Conservation (phyloP, 2,113 vertebrate species). For the Toxotes jaculatrix region DNA sequence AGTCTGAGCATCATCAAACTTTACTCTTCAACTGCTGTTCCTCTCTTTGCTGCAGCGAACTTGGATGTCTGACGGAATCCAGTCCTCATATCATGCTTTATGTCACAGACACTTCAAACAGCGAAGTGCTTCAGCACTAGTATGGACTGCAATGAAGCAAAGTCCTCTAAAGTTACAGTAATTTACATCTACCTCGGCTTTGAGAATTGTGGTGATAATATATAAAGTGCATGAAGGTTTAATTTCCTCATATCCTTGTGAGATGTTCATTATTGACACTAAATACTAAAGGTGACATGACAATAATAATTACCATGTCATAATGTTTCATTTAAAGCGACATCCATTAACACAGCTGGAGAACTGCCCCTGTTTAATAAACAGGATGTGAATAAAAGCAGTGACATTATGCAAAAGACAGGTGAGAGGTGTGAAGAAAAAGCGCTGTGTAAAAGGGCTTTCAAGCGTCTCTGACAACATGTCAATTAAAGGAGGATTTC, state of each 20-base stretch:
- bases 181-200: slow-evolving; percentile 3
- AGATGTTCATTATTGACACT: slow-evolving; percentile 7
- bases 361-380: slow-evolving; percentile 6
- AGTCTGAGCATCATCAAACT: slow-evolving; percentile 42
- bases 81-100: neutral
- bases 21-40: slow-evolving; percentile 9
- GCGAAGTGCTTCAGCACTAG: neutral
- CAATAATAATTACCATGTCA: slow-evolving; percentile 24
- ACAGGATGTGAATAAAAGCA: slow-evolving; percentile 41
- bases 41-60: neutral
- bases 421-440: slow-evolving; percentile 1
- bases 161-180: neutral
- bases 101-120: slow-evolving; percentile 22
- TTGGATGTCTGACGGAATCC: slow-evolving; percentile 14
- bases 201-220: neutral
- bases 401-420: slow-evolving; percentile 28
- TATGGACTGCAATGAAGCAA: neutral
- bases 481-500: neutral
- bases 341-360: slow-evolving; percentile 47
- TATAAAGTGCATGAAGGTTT: neutral
- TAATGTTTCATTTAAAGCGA: slow-evolving; percentile 21
- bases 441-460: neutral
- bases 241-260: neutral
- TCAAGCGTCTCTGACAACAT: neutral
- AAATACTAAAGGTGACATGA: slow-evolving; percentile 21